These are phyloP conservation scores for Drosophila orena DNA, from an alignment of 1,140 invertebrate species.

Conservation along the genomic window DNA sequence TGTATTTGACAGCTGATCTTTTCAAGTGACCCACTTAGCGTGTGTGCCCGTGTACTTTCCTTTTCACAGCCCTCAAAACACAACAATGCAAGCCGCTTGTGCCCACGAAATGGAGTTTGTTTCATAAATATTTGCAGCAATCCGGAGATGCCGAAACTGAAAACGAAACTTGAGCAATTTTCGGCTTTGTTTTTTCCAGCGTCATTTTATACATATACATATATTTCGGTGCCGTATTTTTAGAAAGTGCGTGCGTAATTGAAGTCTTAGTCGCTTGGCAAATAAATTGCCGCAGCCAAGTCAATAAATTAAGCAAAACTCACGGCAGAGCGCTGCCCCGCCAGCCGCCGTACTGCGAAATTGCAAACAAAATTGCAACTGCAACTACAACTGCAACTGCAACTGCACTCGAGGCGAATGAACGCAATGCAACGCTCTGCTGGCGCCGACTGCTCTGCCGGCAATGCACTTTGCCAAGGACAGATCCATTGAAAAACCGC, in stretches of 20 bases:
- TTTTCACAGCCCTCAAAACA: slow-evolving; percentile 55
- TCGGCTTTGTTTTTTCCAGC: slow-evolving; percentile 25
- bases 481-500: slow-evolving; percentile 82
- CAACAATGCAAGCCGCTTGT: slow-evolving; percentile 71
- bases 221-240: slow-evolving; percentile 40
- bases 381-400: slow-evolving; percentile 48
- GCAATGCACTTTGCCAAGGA: slow-evolving; percentile 84
- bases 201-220: slow-evolving; percentile 5
- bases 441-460: slow-evolving; percentile 47
- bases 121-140: slow-evolving; percentile 73
- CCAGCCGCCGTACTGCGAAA: neutral
- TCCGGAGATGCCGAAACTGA: slow-evolving; percentile 12
- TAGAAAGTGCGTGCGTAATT: slow-evolving; percentile 80
- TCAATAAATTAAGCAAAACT: slow-evolving; percentile 73
- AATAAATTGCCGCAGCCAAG: slow-evolving; percentile 75
- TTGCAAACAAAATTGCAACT: slow-evolving; percentile 19
- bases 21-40: slow-evolving; percentile 79
- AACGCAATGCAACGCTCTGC: slow-evolving; percentile 53
- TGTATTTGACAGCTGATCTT: slow-evolving; percentile 68
- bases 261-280: slow-evolving; percentile 69
- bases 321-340: slow-evolving; percentile 1
- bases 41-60: slow-evolving; percentile 64
- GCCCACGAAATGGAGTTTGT: slow-evolving; percentile 55
- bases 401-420: slow-evolving; percentile 55
- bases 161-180: slow-evolving; percentile 25